phyloP scores from a whole-genome alignment of 2,113 vertebrate genomes.

The Myotis lucifugus region DNA sequence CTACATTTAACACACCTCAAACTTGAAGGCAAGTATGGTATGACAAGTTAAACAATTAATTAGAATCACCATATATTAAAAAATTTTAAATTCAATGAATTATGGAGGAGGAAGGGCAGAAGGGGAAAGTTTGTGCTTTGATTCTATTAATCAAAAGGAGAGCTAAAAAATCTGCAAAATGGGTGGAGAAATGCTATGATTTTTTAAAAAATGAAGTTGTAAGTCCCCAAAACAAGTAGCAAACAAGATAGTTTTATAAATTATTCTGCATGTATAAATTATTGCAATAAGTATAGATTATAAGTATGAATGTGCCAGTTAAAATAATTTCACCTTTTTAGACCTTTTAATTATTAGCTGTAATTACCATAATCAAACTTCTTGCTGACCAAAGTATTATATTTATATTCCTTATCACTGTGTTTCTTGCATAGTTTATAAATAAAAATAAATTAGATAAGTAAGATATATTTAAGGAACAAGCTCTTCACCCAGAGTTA shows the following conservation, averaged over 20 bases:
- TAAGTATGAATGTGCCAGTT: not conserved
- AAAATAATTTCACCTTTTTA: not conserved
- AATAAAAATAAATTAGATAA: constrained; percentile 24
- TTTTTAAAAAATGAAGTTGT: not conserved
- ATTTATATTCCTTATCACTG: not conserved
- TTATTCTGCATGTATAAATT: not conserved
- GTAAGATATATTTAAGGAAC: not conserved
- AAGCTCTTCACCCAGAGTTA: constrained; percentile 6
- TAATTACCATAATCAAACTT: not conserved
- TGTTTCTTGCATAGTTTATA: not conserved
- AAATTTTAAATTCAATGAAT: not conserved
- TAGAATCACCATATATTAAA: constrained; percentile 29
- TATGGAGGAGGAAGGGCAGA: not conserved
- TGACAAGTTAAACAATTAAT: constrained; percentile 45
- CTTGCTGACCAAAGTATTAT: not conserved
- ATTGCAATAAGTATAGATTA: not conserved
- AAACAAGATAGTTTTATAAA: constrained; percentile 27
- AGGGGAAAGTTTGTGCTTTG: not conserved
- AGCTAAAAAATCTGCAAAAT: not conserved
- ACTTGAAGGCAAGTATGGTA: constrained; percentile 1
- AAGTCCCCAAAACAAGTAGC: not conserved
- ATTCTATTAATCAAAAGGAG: not conserved
- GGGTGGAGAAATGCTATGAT: not conserved
- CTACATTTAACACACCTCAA: constrained; percentile 17
- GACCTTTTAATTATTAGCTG: not conserved